Evolutionary conservation across 2,888 invertebrate genomes (phyloP), one percentile per base, ranked within the genome.

Genomic region (Drosophila pseudotalamancana): DNA sequence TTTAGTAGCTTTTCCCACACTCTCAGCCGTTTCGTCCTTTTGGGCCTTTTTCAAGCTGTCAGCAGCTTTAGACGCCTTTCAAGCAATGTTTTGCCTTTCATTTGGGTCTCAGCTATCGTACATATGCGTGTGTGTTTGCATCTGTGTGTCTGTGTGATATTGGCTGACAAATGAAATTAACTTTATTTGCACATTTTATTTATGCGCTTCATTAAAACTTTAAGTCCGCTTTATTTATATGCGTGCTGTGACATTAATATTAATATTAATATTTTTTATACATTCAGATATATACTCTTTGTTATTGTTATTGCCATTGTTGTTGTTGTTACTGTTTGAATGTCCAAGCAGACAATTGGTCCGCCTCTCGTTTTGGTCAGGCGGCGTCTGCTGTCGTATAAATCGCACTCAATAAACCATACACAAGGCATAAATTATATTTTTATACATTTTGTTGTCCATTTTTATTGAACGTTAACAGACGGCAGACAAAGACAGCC

Each of bases 151-250:
- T 37, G 31, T 29, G 46, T 32, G 25, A 46, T 53, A 70, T 60
- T 61, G 53, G 39, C 57, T 42, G 72, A 32, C 65, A 88, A 88
- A 82, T 72, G 57, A 88, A 81, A 75, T 85, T 61, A 82, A 82
- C 61, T 81, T 86, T 83, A 81, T 88, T 83, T 88, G 59, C 77
- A 21, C 59, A 62, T 84, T 77, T 87, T 83, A 87, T 82, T 82
- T 87, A 84, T 87, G 71, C 84, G 85, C 88, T 82, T 80, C 87
- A 83, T 81, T 81, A 88, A 87, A 85, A 79, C 65, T 86, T 83
- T 77, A 84, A 87, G 81, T 74, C 65, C 40, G 34, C 69, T 49
- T 84, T 87, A 84, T 87, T 81, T 84, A 87, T 68, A 48, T 31
- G 53, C 54, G 32, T 42, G 54, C 64, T 42, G 29, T 46, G 40